Evolutionary conservation across 1,140 invertebrate genomes (phyloP), one percentile per base, ranked within the genome.

Genomic region (Listronotus oregonensis): DNA sequence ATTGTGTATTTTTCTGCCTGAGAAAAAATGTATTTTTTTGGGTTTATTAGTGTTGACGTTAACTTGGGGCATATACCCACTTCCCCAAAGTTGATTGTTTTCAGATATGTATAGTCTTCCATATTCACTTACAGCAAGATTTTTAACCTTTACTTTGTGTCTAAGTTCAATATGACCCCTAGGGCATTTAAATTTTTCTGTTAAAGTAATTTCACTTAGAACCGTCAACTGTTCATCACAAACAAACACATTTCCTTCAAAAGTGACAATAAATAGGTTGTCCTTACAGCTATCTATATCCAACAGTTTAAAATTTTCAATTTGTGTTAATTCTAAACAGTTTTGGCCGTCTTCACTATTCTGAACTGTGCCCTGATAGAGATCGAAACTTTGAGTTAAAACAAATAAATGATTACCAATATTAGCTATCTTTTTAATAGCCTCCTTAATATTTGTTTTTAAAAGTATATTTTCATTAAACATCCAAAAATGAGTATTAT

Each of bases 21-120:
- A 84, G 70, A 92, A 89, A 77, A 88, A 89, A 56, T 81, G 82
- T 10, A 92, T 83, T 80, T 83, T 86, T 40, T 84, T 84, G 59
- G 90, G 87, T 71, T 79, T 82, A 58, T 68, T 69, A 60, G 80
- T 80, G 49, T 85, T 84, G 63, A 91, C 82, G 15, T 86, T 84
- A 59, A 91, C 84, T 74, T 91, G 87, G 8, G 85, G 84, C 77
- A 91, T 90, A 71, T 81, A 77, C 43, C 91, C 90, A 69, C 84
- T 88, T 0, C 85, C 87, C 90, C 90, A 92, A 9, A 93, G 77
- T 64, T 91, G 86, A 17, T 88, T 87, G 78, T 80, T 84, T 69
- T 87, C 85, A 34, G 86, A 87, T 18, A 89, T 82, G 78, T 86
- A 89, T 7, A 90, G 79, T 59, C 83, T 79, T 7, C 85, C 83